Evolutionary conservation across 2,113 vertebrate genomes (phyloP).

Genomic region (Cygnus buccinator): DNA sequence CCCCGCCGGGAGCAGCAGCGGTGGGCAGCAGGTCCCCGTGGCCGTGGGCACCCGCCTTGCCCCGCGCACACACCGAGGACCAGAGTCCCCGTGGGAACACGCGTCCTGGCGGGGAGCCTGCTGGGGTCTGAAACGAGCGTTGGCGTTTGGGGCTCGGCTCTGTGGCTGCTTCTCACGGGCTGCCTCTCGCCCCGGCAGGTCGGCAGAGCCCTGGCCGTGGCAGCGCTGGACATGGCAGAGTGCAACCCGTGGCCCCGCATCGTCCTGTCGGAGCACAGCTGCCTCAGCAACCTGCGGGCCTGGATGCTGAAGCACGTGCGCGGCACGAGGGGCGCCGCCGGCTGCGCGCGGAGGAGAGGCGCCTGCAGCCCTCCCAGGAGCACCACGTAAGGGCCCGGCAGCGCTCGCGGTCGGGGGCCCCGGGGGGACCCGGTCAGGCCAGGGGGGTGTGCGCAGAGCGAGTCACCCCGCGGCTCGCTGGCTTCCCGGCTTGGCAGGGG

Average conservation of each 20-base stretch:
- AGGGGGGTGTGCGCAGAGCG: slow-evolving; percentile 7
- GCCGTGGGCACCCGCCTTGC: not conserved
- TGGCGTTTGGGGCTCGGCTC: too few species aligned
- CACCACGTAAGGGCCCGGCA: slow-evolving; percentile 74
- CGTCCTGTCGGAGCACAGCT: slow-evolving; percentile 91
- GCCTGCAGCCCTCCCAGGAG: slow-evolving; percentile 78
- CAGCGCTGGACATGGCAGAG: slow-evolving; percentile 92
- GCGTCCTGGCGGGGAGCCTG: accelerated
- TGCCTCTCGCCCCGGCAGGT: slow-evolving; percentile 76
- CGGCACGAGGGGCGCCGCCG: slow-evolving; percentile 77
- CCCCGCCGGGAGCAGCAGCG: too few species aligned
- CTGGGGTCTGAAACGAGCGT: not conserved
- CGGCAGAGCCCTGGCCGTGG: slow-evolving; percentile 89
- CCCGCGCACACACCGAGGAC: accelerated
- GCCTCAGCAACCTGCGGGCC: slow-evolving; percentile 89
- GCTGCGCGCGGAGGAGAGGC: slow-evolving; percentile 68
- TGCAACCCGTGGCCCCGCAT: slow-evolving; percentile 95
- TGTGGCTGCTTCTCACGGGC: not conserved
- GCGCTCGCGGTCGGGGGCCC: not conserved
- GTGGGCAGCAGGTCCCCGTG: not conserved
- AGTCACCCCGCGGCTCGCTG: not conserved
- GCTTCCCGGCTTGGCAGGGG: not conserved
- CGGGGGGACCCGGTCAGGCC: not conserved
- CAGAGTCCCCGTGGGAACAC: accelerated
- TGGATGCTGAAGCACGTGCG: slow-evolving; percentile 93